phyloP scores from a whole-genome alignment of 2,113 vertebrate genomes.

The Sterna hirundo region DNA sequence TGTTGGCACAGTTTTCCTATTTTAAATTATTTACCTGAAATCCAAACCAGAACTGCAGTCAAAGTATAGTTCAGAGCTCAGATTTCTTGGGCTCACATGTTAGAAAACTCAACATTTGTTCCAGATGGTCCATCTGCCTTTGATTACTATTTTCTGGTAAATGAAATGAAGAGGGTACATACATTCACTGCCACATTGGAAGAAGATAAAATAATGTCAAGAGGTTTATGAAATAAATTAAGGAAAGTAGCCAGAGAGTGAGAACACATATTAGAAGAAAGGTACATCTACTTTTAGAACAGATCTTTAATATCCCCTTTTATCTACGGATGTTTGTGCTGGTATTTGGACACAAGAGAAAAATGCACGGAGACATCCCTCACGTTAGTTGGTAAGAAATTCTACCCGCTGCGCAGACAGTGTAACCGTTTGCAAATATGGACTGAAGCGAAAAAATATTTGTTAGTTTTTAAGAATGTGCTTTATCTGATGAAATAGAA shows the following conservation, averaged over 20 bases:
- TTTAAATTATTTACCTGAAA: slow-evolving; percentile 72
- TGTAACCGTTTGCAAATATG: neutral
- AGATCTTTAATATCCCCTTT: neutral
- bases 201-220: neutral
- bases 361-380: neutral
- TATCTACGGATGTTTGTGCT: neutral
- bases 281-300: neutral
- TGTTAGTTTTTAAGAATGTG: neutral
- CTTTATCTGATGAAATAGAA: neutral
- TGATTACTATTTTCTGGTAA: slow-evolving; percentile 47
- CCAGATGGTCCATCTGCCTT: slow-evolving; percentile 55
- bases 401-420: neutral
- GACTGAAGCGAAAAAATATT: neutral
- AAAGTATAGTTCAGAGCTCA: slow-evolving; percentile 48
- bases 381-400: neutral
- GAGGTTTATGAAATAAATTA: slow-evolving; percentile 3
- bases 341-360: neutral
- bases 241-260: neutral
- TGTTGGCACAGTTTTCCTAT: slow-evolving; percentile 65
- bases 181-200: neutral
- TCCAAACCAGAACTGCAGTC: slow-evolving; percentile 57
- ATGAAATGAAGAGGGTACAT: slow-evolving; percentile 2
- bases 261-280: slow-evolving; percentile 1
- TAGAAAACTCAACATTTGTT: slow-evolving; percentile 12
- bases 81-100: slow-evolving; percentile 23